Conservation (phyloP, 64 coral and sea anemone genomes). For the Catalaphyllia jardinei region DNA sequence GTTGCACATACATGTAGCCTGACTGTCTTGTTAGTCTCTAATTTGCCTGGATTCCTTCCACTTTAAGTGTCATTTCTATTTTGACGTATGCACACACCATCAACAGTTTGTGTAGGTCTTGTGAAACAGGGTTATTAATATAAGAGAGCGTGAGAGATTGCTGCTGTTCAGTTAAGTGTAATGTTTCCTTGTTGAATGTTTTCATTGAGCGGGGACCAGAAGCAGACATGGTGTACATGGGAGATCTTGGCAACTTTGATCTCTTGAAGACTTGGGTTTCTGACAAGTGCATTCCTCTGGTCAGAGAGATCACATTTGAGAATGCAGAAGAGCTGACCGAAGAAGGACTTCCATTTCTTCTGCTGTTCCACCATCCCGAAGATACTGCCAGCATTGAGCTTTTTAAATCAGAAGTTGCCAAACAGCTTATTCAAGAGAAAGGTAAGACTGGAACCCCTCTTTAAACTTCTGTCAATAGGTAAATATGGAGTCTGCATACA, state of each 20-base stretch:
- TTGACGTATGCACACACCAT: no score
- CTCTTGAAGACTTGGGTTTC: slow-evolving; percentile 77
- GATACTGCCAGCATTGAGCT: slow-evolving; percentile 75
- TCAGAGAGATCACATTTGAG: slow-evolving; percentile 97
- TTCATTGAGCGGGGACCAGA: slow-evolving; percentile 58
- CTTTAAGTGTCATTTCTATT: no score
- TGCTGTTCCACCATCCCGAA: slow-evolving; percentile 94
- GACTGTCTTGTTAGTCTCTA: no score
- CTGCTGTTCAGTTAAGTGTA: no score
- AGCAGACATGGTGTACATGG: slow-evolving; percentile 77
- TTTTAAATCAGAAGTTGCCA: slow-evolving; percentile 83
- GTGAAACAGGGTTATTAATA: no score
- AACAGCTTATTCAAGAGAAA: slow-evolving; percentile 85
- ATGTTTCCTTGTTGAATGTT: no score
- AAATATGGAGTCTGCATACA: no score
- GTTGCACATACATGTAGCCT: no score
- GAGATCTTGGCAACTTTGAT: slow-evolving; percentile 57
- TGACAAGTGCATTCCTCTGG: slow-evolving; percentile 94
- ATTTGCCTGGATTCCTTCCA: no score
- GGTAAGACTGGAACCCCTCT: slow-evolving; percentile 25
- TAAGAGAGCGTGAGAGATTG: no score
- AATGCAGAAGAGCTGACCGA: slow-evolving; percentile 99
- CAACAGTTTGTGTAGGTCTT: no score
- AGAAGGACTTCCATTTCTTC: slow-evolving; percentile 86
- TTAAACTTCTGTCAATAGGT: neutral